Percentiles rank a stretch among this genome's conserved stretches.
Conservation (phyloP, 1,140 invertebrate species). For the Ditylenchus dipsaci region DNA sequence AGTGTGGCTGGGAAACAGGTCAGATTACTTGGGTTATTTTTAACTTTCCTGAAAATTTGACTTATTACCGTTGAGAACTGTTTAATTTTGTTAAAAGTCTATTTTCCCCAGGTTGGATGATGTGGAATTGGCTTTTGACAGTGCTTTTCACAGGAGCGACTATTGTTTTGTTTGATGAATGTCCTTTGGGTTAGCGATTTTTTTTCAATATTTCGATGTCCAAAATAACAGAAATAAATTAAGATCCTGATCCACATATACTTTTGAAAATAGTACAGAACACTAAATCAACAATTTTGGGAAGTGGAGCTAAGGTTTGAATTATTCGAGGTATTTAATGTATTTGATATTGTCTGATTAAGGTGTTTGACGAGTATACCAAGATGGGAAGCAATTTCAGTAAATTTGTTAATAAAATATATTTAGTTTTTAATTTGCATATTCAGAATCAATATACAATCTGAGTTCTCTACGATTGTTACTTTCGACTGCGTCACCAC, state of each 20-base stretch:
- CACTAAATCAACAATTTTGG: constrained; percentile 64
- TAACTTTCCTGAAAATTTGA: no score
- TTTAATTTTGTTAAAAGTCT: no score
- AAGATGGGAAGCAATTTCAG: constrained; percentile 45
- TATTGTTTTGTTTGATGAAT: constrained; percentile 67
- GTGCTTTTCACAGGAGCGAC: constrained; percentile 61
- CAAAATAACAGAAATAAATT: no score
- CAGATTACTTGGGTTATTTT: no score
- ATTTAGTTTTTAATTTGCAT: no score
- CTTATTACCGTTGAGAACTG: not conserved
- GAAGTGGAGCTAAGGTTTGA: constrained; percentile 66
- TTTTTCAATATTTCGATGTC: no score
- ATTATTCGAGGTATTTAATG: no score
- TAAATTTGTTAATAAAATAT: constrained; percentile 27
- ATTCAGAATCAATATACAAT: constrained; percentile 49
- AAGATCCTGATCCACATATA: constrained; percentile 61
- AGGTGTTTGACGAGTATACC: constrained; percentile 62
- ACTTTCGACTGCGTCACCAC: constrained; percentile 65
- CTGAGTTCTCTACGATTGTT: constrained; percentile 62
- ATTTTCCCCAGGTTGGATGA: not conserved
- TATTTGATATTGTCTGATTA: no score
- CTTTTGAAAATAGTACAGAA: constrained; percentile 65
- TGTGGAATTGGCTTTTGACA: constrained; percentile 65
- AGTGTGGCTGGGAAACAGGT: not conserved
- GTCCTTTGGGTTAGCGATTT: no score